Evolutionary conservation across 2,797 vertebrate genomes (phyloP), one percentile per base, ranked within the genome.

Genomic region (Psittacula echo): DNA sequence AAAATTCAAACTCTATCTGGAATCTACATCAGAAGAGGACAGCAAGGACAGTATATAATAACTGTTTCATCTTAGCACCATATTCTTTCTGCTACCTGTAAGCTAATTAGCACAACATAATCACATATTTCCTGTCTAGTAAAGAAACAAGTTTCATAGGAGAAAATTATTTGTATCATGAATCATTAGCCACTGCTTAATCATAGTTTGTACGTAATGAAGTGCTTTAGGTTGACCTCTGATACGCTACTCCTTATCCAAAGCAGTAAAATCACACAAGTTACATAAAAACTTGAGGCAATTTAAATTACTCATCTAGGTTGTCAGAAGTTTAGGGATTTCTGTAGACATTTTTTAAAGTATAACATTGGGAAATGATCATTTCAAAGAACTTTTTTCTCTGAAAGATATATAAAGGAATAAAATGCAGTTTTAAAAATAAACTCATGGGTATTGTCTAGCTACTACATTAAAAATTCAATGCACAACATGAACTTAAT

Each of bases 161-260:
- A 97, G 34, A 94, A 97, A 97, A 97, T 96, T 96, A 97, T 96
- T 97, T 94, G 51, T 92, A 96, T 95, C 44, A 85, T 94, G 94
- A 98, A 97, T 97, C 85, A 94, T 96, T 97, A 96, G 76, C 66
- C 91, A 94, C 80, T 95, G 91, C 93, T 97, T 97, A 97, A 97
- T 97, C 95, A 93, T 89, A 97, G 93, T 97, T 98, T 97, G 97
- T 96, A 97, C 95, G 96, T 96, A 98, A 98, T 96, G 42, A 97
- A 97, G 82, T 95, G 84, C 93, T 97, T 96, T 79, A 91, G 70
- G 87, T 96, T 97, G 96, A 97, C 89, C 95, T 97, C 87, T 87
- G 64, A 96, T 96, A 94, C 9, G 6, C 93, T 82, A 87, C 64
- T 96, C 61, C 65, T 96, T 96, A 75, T 92, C 93, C 75, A 82